Conservation (phyloP, 2,113 vertebrate genomes). For the Rhinolophus sinicus region DNA sequence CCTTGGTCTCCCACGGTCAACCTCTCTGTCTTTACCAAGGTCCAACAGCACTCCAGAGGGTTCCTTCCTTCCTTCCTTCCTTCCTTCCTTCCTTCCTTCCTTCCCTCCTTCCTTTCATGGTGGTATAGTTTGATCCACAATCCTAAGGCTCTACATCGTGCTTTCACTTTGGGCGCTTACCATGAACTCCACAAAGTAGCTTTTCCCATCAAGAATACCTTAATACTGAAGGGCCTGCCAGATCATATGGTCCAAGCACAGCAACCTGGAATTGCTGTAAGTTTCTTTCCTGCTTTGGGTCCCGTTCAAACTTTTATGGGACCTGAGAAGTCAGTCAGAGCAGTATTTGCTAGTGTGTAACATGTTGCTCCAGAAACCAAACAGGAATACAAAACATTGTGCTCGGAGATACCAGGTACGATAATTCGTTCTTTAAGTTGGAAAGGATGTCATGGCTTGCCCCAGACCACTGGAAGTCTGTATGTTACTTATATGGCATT, state of each 20-base stretch:
- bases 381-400: background rate
- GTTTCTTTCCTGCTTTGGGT: background rate
- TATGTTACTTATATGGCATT: background rate
- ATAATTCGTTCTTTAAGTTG: conserved; percentile 20
- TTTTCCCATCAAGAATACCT: background rate
- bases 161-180: background rate
- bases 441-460: background rate
- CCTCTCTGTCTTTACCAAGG: background rate
- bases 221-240: background rate
- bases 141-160: background rate
- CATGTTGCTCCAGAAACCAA: background rate
- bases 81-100: too few species aligned
- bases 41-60: background rate
- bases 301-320: background rate
- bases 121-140: background rate
- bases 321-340: background rate
- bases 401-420: background rate
- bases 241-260: background rate
- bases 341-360: background rate
- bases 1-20: background rate
- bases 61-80: too few species aligned
- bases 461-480: background rate
- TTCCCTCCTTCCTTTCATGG: background rate
- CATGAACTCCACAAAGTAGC: background rate
- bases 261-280: background rate